phyloP scores from a whole-genome alignment of 2,113 vertebrate genomes.

The Pterocles burchelli region DNA sequence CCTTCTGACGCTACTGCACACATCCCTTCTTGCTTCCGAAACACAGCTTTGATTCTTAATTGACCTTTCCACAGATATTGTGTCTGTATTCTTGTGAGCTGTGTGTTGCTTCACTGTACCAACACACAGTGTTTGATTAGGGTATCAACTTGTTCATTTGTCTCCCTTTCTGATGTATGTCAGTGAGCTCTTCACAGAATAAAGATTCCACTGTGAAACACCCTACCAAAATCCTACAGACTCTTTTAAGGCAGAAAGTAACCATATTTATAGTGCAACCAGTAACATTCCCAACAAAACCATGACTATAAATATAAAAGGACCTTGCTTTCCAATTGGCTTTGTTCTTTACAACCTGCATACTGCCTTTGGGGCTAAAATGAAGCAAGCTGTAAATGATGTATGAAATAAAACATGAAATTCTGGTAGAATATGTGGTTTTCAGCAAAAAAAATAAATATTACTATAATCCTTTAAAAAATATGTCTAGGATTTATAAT shows the following conservation, averaged over 20 bases:
- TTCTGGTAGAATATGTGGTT: neutral
- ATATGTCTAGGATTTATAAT: constrained; percentile 16
- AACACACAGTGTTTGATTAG: neutral
- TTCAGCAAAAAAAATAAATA: neutral
- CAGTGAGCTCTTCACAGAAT: neutral
- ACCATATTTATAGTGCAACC: neutral
- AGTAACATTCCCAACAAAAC: neutral
- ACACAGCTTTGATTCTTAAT: neutral
- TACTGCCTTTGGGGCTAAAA: neutral
- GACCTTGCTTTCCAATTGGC: neutral
- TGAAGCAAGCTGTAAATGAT: neutral
- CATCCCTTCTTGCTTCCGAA: neutral
- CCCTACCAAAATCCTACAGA: neutral
- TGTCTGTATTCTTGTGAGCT: neutral
- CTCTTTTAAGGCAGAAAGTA: neutral
- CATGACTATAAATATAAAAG: neutral
- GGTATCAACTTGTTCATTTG: neutral
- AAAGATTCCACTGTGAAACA: neutral
- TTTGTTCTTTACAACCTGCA: neutral
- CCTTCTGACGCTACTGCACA: neutral
- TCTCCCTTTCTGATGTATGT: neutral
- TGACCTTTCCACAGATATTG: neutral
- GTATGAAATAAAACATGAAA: neutral
- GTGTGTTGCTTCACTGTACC: neutral
- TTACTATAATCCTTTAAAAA: neutral